These are phyloP conservation scores for Lepidothrix coronata DNA, from an alignment of 2,113 vertebrate species.

Conservation along the genomic window DNA sequence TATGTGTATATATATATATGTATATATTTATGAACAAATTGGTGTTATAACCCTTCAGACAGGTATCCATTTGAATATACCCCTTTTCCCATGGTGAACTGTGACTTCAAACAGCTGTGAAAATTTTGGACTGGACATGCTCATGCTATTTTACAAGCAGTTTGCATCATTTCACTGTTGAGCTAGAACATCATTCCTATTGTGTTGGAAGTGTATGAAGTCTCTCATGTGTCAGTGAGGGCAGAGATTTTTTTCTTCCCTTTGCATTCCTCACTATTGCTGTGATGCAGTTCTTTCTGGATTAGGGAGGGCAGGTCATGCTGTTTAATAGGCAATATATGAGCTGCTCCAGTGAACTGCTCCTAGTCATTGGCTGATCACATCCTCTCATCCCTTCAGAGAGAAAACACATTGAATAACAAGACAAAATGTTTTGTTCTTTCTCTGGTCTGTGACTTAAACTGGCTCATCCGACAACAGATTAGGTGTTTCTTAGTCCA, in stretches of 20 bases:
- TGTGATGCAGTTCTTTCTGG: background rate
- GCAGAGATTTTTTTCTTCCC: background rate
- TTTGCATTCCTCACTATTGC: background rate
- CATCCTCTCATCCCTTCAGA: background rate
- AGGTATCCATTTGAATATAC: background rate
- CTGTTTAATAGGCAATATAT: fast-evolving
- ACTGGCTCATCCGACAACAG: background rate
- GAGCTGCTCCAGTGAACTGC: background rate
- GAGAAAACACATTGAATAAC: background rate
- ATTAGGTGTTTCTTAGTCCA: background rate
- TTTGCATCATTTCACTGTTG: background rate
- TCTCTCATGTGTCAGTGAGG: background rate
- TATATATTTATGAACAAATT: background rate
- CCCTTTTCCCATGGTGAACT: background rate
- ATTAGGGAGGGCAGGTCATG: background rate
- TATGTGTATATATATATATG: too few species aligned
- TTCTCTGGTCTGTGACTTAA: background rate
- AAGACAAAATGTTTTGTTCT: background rate
- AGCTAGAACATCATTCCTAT: background rate
- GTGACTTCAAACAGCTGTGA: background rate
- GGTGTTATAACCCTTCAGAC: background rate
- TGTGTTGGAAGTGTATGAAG: background rate
- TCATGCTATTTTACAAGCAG: background rate
- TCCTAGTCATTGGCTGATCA: background rate
- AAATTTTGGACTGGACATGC: background rate